phyloP scores from a whole-genome alignment of 2,113 vertebrate genomes.

The Stegastes partitus region DNA sequence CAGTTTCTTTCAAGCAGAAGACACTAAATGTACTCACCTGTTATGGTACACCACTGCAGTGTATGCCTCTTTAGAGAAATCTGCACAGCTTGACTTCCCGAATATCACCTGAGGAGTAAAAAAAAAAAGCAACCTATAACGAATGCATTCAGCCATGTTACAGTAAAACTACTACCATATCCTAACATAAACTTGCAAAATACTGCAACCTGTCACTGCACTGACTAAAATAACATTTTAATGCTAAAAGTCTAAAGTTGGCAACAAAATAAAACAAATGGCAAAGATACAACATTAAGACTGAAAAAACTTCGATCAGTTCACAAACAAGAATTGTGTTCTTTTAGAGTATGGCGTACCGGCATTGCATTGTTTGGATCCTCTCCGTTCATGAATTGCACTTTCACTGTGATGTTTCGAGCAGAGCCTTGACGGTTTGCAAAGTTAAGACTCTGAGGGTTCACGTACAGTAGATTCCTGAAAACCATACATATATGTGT shows the following conservation, averaged over 20 bases:
- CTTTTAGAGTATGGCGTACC: conserved; percentile 81
- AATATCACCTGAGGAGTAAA: conserved; percentile 92
- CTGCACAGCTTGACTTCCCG: conserved; percentile 98
- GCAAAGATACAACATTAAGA: neutral
- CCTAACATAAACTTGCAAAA: neutral
- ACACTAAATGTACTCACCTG: conserved; percentile 83
- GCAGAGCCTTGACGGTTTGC: conserved; percentile 98
- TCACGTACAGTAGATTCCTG: conserved; percentile 97
- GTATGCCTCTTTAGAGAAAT: conserved; percentile 97
- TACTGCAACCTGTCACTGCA: neutral
- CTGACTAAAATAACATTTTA: neutral
- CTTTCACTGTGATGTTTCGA: conserved; percentile 98
- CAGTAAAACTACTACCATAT: neutral
- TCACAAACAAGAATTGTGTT: neutral
- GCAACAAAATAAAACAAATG: neutral
- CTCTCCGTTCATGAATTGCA: conserved; percentile 99
- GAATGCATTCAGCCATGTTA: neutral
- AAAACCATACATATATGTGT: conserved; percentile 36
- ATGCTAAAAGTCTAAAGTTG: neutral
- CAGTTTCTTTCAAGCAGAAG: conserved; percentile 7
- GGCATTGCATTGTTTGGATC: conserved; percentile 96
- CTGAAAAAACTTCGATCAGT: neutral
- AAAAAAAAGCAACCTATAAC: conserved; percentile 3
- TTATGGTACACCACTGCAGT: conserved; percentile 98
- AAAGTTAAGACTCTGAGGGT: conserved; percentile 98